phyloP scores from a whole-genome alignment of 2,113 vertebrate species.

The Gallinago media region DNA sequence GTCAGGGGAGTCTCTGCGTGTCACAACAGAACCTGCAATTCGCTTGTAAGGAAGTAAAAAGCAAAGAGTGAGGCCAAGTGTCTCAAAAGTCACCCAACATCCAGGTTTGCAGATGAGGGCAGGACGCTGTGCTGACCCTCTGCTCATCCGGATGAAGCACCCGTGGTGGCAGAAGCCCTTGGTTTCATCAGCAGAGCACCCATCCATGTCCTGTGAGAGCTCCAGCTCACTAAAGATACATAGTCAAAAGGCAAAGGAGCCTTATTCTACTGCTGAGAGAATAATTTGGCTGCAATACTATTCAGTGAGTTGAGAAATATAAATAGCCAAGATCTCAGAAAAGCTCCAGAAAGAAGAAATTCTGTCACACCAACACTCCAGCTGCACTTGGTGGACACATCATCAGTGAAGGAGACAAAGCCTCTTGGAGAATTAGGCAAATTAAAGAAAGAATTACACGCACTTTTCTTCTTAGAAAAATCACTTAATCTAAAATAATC shows the following conservation, averaged over 20 bases:
- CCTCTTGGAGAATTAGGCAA: neutral
- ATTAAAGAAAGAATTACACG: neutral
- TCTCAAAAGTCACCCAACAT: neutral
- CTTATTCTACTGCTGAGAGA: neutral
- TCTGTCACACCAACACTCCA: neutral
- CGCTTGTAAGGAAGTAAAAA: neutral
- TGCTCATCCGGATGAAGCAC: neutral
- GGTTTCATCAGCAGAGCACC: neutral
- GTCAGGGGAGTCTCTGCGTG: neutral
- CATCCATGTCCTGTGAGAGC: fast-evolving
- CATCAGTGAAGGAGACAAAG: neutral
- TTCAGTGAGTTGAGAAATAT: neutral
- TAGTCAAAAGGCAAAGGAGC: neutral
- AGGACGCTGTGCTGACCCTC: neutral
- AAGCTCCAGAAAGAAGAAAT: neutral
- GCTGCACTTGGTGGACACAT: neutral
- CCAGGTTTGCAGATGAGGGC: fast-evolving
- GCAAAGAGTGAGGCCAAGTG: neutral
- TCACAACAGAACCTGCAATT: neutral
- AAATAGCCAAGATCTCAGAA: neutral
- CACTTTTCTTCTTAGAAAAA: neutral
- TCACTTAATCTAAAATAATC: neutral
- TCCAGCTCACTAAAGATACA: neutral
- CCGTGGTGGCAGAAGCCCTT: neutral
- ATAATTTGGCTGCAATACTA: neutral